Percentiles rank a stretch among this genome's conserved stretches.
Conservation (phyloP, 2,113 vertebrate genomes). For the Climacteris rufus region DNA sequence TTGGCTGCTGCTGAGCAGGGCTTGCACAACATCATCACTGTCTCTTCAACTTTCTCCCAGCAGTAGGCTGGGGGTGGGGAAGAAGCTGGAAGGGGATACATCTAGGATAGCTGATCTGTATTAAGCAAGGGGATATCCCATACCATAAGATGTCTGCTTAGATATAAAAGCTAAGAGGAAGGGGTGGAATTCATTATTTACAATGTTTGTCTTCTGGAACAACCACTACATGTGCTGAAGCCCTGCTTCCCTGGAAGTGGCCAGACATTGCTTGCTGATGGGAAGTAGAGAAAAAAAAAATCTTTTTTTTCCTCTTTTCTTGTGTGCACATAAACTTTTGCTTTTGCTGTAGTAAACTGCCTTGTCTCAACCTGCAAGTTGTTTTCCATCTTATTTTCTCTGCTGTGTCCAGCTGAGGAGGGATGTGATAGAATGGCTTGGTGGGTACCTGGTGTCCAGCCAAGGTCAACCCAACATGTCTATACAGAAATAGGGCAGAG, state of each 20-base stretch:
- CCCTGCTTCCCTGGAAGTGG: not conserved
- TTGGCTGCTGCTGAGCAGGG: not conserved
- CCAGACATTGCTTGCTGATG: not conserved
- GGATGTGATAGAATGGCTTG: accelerated
- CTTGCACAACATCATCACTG: not conserved
- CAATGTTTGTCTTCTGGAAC: not conserved
- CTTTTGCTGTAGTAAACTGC: not conserved
- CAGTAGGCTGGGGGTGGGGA: not conserved
- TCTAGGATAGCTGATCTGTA: not conserved
- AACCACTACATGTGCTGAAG: too few species aligned
- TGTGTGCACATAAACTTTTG: accelerated
- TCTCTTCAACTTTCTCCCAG: not conserved
- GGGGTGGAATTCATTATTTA: not conserved
- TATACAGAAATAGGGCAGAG: not conserved
- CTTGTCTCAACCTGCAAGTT: accelerated
- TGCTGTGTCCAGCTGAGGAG: not conserved
- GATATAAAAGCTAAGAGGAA: not conserved
- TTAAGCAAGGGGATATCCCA: not conserved
- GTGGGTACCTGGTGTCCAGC: not conserved
- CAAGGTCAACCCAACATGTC: accelerated
- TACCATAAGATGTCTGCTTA: not conserved
- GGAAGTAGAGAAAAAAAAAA: not conserved
- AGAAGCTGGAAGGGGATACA: accelerated
- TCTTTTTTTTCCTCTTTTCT: not conserved
- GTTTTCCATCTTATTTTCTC: not conserved